Base-by-base conservation (phyloP, 2,797 vertebrate genomes). In the Spinus olivaceus region DNA sequence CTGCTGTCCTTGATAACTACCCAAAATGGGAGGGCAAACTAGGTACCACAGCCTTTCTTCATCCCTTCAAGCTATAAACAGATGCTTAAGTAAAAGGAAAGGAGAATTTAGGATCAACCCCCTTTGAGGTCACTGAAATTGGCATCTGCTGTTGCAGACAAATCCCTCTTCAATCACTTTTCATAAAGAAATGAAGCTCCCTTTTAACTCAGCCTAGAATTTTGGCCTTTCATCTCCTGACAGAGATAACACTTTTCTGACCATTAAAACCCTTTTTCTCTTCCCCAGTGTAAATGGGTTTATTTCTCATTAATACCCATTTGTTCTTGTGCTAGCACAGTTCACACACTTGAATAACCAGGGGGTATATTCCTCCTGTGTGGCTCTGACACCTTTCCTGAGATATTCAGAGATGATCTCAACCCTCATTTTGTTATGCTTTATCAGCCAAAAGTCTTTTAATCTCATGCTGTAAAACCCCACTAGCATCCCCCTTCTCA, bases 221-320 rank as follows among this genome's bases (percentile, higher is more conserved):
- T 82, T 46, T 81, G 46, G 50, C 35, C 92, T 95, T 92, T 80
- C 35, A 92, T 92, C 72, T 94, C 37, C 82, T 81, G 46, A 65
- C 37, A 87, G 46, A 83, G 50, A 46, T 46, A 74, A 8, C 17
- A 32, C 25, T 83, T 90, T 88, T 83, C 54, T 81, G 69, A 69
- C 72, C 42, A 17, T 86, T 88, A 76, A 80, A 94, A 72, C 42
- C n/a, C 4, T 23, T 59, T 10, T 56, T 87, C 44, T 35, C n/a
- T 54, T 89, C 4, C 12, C 41, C 54, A 50, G 65, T 21, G 53
- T 61, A 74, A 88, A 92, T 12, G 46, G 37, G 28, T 88, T 90
- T 42, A 25, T 78, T 94, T 82, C 87, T 92, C 69, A 91, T 91
- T 86, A 94, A 88, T 66, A 85, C 14, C 32, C 50, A 65, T 91